Conservation (phyloP, 1,140 invertebrate genomes). For the Neomicropteryx cornuta region DNA sequence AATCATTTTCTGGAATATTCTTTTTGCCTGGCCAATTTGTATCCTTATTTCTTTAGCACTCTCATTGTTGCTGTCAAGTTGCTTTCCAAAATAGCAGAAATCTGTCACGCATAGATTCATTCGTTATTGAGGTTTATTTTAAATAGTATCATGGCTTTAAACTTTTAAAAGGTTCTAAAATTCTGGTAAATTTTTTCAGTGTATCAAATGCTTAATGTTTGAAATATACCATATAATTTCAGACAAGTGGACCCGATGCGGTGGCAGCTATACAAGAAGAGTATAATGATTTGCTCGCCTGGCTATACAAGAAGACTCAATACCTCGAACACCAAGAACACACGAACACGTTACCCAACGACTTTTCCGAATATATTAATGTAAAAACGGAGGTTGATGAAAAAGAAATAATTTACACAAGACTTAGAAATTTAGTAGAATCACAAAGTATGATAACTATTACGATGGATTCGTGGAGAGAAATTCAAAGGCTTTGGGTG, state of each 20-base stretch:
- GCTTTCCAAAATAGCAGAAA: too few relatives aligned
- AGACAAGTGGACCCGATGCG: conserved; percentile 51
- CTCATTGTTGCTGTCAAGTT: too few relatives aligned
- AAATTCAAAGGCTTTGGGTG: conserved; percentile 65
- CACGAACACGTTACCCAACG: conserved; percentile 49
- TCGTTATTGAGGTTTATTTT: too few relatives aligned
- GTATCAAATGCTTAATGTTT: too few relatives aligned
- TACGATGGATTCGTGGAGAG: conserved; percentile 66
- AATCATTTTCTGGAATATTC: too few relatives aligned
- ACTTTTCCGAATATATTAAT: conserved; percentile 57
- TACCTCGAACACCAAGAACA: conserved; percentile 58
- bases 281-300: conserved; percentile 66
- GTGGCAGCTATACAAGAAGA: conserved; percentile 68
- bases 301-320: conserved; percentile 67
- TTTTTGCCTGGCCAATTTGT: too few relatives aligned
- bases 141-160: too few relatives aligned
- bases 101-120: too few relatives aligned
- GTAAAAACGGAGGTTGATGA: conserved; percentile 61
- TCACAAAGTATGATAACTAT: conserved; percentile 68
- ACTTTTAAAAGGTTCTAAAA: too few relatives aligned
- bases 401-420: conserved; percentile 54
- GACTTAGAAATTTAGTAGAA: conserved; percentile 63
- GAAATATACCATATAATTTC: conserved; percentile 14
- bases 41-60: too few relatives aligned
- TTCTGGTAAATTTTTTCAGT: too few relatives aligned